Conservation (phyloP, 2,888 invertebrate species). For the Steinernema hermaphroditum region DNA sequence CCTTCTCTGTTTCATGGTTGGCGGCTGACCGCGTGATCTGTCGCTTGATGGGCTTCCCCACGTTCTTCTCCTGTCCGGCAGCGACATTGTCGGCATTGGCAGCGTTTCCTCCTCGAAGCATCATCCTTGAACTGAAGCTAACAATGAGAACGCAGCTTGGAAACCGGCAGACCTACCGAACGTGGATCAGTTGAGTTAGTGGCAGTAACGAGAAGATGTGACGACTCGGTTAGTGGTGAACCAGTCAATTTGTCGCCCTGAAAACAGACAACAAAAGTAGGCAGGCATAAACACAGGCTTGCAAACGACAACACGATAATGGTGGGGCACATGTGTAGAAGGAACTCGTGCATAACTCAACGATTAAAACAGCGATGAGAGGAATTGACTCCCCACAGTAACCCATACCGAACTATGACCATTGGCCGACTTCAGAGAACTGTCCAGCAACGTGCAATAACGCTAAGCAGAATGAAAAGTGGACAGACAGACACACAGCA, state of each 20-base stretch:
- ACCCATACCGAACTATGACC: too few species aligned
- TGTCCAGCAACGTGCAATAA: too few species aligned
- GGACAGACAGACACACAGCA: too few species aligned
- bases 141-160: too few species aligned
- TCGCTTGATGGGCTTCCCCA: background rate
- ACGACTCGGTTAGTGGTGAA: background rate
- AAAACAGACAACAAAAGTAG: background rate
- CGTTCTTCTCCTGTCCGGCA: background rate
- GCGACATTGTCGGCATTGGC: constrained; percentile 17
- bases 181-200: background rate
- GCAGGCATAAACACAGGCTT: too few species aligned
- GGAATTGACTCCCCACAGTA: too few species aligned
- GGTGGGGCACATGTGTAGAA: too few species aligned
- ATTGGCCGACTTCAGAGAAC: too few species aligned
- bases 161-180: background rate
- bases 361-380: too few species aligned
- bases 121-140: background rate
- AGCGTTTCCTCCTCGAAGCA: constrained; percentile 13
- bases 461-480: too few species aligned
- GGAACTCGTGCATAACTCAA: too few species aligned
- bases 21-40: background rate
- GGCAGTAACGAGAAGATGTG: background rate
- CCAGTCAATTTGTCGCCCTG: background rate
- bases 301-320: too few species aligned
- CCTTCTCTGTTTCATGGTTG: constrained; percentile 27